Conservation (phyloP, 2,888 invertebrate genomes). For the Acronicta aceris region DNA sequence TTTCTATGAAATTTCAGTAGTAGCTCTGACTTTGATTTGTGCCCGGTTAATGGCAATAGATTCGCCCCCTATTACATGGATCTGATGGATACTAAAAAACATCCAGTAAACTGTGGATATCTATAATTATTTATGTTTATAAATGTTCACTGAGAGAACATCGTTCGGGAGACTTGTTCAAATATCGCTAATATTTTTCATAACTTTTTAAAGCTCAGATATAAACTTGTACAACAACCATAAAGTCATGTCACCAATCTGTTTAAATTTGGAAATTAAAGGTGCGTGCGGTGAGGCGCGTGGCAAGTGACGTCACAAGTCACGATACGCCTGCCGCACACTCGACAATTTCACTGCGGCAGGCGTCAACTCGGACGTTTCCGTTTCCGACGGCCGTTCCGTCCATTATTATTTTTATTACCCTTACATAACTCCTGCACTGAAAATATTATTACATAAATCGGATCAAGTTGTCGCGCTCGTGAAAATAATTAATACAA, state of each 20-base stretch:
- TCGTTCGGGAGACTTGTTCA: no score
- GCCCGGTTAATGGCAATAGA: no score
- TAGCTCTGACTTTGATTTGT: no score
- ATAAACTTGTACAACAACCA: neutral
- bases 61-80: no score
- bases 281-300: conserved; percentile 32
- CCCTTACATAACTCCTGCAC: conserved; percentile 57
- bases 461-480: conserved; percentile 4
- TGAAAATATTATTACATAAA: conserved; percentile 51
- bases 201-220: no score
- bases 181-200: no score
- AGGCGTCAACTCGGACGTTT: conserved; percentile 67
- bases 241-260: conserved; percentile 4
- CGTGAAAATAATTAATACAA: conserved; percentile 3
- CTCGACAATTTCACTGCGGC: conserved; percentile 61
- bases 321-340: conserved; percentile 56
- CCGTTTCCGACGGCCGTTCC: conserved; percentile 67
- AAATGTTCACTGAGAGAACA: no score
- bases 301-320: conserved; percentile 50
- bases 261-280: conserved; percentile 35
- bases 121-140: no score
- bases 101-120: no score
- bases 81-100: no score
- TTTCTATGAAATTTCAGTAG: no score
- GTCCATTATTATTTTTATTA: conserved; percentile 71